Evolutionary conservation across 1,140 invertebrate species (phyloP).

Genomic region (Oedothorax gibbosus): DNA sequence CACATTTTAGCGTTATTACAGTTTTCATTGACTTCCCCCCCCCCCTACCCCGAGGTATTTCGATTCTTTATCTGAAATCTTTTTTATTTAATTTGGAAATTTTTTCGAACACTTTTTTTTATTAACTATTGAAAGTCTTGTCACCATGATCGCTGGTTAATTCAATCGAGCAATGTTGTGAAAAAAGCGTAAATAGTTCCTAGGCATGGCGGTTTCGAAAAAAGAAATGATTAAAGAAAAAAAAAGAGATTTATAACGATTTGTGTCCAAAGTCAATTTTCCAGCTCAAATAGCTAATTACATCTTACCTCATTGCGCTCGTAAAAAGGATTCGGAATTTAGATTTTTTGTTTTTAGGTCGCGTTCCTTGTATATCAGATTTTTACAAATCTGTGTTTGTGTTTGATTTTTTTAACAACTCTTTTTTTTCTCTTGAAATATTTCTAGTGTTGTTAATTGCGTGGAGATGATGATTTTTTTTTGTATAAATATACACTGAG

Average conservation of each 20-base stretch:
- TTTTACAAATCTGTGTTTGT: no score
- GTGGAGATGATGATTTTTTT: no score
- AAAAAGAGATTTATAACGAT: conserved; percentile 51
- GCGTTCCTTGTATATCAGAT: background rate
- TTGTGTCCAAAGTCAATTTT: conserved; percentile 61
- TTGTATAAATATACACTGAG: no score
- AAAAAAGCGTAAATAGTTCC: background rate
- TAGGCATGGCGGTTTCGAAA: conserved; percentile 2
- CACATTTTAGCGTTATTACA: conserved; percentile 51
- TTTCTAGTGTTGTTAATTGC: no score
- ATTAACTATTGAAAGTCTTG: conserved; percentile 55
- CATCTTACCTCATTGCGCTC: conserved; percentile 58
- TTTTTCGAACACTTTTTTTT: conserved; percentile 33
- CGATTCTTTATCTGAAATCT: conserved; percentile 38
- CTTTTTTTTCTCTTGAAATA: no score
- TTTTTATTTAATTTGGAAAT: conserved; percentile 51
- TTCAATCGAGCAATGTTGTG: conserved; percentile 41
- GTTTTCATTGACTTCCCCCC: conserved; percentile 31
- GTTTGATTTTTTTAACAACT: no score
- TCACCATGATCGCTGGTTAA: conserved; percentile 57
- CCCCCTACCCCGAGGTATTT: conserved; percentile 54
- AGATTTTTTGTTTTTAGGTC: conserved; percentile 34
- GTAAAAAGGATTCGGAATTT: conserved; percentile 3
- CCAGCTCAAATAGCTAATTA: conserved; percentile 61
- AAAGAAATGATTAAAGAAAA: conserved; percentile 57